Evolutionary conservation across 2,888 invertebrate genomes (phyloP), one percentile per base, ranked within the genome.

Genomic region (Enoplolaimus lenunculus): DNA sequence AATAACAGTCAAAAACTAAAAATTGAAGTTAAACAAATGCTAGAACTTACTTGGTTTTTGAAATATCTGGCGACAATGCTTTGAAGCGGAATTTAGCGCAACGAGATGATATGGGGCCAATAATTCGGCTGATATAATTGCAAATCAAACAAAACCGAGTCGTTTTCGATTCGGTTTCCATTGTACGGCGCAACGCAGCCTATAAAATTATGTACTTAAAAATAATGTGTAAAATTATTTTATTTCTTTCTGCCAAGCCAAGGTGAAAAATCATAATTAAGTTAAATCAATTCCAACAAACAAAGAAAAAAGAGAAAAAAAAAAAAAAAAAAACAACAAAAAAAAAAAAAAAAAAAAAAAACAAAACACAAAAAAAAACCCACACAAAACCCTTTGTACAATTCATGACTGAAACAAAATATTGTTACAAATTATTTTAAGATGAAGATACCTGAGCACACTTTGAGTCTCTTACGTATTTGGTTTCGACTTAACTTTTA

Each of bases 31-130:
- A n/a, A n/a, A n/a, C n/a, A n/a, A n/a, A n/a, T n/a, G n/a, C n/a
- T n/a, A n/a, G n/a, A 7, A 45, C 45, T 45, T 45, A 45, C 45
- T 45, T 45, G 45, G 45, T 13, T 21, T 45, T 45, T 13, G 45
- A 45, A n/a, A 82, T 77, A 1, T 80, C 81, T 21, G 75, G 76
- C 2, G 82, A 87, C 26, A 97, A 84, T 0, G 94, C 89, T 81
- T 94, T 95, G 81, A 98, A 98, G 59, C 98, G 86, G 80, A 98
- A 98, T 82, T 98, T 98, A 1, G 95, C 92, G 82, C 98, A 99
- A 78, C 98, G 86, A 1, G 97, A 97, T 0, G 95, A 94, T 64
- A 99, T 87, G 0, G 98, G 98, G 73, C 93, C 92, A 77, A 99
- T 99, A 73, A 99, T 97, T 69, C 82, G 78, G 0, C 93, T 94